Evolutionary conservation across 2,113 vertebrate genomes (phyloP).

Genomic region (Rhizomys pruinosus): DNA sequence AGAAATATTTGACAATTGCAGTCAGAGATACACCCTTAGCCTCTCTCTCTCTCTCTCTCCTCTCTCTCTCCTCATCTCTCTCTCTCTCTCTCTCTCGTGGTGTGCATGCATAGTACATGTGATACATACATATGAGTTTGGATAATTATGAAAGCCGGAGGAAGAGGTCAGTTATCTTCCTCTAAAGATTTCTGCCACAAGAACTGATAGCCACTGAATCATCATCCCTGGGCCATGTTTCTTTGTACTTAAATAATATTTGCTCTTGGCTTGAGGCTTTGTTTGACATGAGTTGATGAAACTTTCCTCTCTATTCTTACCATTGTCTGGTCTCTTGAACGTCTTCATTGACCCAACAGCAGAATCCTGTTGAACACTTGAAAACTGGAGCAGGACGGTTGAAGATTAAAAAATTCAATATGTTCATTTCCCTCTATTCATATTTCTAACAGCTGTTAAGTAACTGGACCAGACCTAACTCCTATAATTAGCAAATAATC

Average conservation of each 20-base stretch:
- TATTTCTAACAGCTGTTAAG: not conserved
- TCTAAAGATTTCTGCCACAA: too few relatives aligned
- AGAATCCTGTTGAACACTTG: not conserved
- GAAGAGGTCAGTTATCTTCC: not conserved
- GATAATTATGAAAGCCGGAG: too few relatives aligned
- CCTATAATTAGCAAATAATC: conserved; percentile 34
- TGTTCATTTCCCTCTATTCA: not conserved
- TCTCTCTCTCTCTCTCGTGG: too few relatives aligned
- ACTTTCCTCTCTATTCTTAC: not conserved
- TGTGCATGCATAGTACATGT: not conserved
- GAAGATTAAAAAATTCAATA: not conserved
- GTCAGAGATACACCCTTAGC: not conserved
- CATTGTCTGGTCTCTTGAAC: not conserved
- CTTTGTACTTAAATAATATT: not conserved
- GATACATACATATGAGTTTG: not conserved
- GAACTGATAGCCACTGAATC: too few relatives aligned
- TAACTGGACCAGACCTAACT: not conserved
- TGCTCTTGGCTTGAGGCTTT: not conserved
- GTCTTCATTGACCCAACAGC: not conserved
- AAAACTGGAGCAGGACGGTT: not conserved
- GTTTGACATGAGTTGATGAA: not conserved
- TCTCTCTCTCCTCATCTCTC: too few relatives aligned
- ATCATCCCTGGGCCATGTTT: not conserved
- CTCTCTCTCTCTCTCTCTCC: too few relatives aligned
- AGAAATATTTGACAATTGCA: not conserved